Evolutionary conservation across 2,797 vertebrate species (phyloP).

Genomic region (Spinus pinus): DNA sequence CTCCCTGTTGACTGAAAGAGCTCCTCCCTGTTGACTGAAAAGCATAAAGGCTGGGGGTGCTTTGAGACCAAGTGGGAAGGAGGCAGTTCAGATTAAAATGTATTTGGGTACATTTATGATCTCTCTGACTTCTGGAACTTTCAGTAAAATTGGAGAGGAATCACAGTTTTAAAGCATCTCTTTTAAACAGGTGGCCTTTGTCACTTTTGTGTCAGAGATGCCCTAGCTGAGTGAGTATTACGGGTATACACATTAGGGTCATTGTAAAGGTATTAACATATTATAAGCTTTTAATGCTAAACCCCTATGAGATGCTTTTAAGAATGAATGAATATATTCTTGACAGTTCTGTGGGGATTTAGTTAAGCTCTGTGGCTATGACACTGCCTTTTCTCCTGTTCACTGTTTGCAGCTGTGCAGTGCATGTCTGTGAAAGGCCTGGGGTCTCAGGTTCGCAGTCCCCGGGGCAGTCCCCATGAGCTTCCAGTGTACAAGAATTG

Average conservation of each 20-base stretch:
- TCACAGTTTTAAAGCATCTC: neutral
- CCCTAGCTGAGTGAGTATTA: neutral
- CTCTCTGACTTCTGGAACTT: neutral
- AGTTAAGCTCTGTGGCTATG: neutral
- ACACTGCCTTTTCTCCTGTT: constrained; percentile 19
- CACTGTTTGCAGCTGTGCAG: constrained; percentile 13
- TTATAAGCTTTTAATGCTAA: neutral
- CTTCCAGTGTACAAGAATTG: neutral
- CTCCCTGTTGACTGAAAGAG: neutral
- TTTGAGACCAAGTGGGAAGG: neutral
- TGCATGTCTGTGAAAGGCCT: neutral
- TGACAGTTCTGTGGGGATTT: neutral
- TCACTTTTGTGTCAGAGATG: neutral
- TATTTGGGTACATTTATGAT: neutral
- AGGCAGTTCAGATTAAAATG: neutral
- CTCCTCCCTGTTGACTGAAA: neutral
- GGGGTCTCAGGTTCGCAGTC: neutral
- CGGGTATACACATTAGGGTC: neutral
- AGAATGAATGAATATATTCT: neutral
- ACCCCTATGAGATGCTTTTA: neutral
- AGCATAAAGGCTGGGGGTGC: neutral
- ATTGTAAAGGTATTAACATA: constrained; percentile 1
- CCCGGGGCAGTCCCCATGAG: neutral
- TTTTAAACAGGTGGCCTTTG: neutral
- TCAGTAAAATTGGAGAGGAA: neutral